Percentiles rank a stretch among this genome's conserved stretches.
Evolutionary conservation across 2,113 vertebrate species (phyloP).

Genomic region (Dissostichus mawsoni): DNA sequence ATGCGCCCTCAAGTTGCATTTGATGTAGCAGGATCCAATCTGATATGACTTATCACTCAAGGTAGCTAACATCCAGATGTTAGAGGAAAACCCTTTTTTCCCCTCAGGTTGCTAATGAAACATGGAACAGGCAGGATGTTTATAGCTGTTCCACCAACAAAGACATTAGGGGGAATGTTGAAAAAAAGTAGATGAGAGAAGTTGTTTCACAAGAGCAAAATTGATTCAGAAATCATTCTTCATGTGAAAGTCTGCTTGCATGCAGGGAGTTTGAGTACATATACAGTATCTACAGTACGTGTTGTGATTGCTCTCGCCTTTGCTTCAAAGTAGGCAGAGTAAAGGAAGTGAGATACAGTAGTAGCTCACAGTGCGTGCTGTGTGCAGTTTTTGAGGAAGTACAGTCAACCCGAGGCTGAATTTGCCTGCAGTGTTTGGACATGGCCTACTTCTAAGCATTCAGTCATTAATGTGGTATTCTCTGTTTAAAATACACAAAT

Average conservation of each 20-base stretch:
- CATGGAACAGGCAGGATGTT: constrained; percentile 41
- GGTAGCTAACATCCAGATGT: constrained; percentile 71
- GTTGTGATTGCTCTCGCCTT: constrained; percentile 38
- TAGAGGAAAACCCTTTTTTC: constrained; percentile 38
- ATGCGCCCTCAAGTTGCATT: constrained; percentile 78
- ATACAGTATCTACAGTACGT: constrained; percentile 37
- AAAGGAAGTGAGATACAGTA: constrained; percentile 44
- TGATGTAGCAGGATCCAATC: constrained; percentile 73
- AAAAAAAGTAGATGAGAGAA: constrained; percentile 19
- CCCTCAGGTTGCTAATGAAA: constrained; percentile 59
- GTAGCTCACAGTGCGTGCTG: constrained; percentile 48
- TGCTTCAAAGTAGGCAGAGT: constrained; percentile 58
- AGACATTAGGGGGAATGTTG: constrained; percentile 7
- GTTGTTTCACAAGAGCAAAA: constrained; percentile 5
- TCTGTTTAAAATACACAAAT: constrained; percentile 69
- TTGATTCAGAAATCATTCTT: constrained; percentile 23
- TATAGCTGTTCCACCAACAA: constrained; percentile 13
- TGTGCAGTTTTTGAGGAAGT: constrained; percentile 74
- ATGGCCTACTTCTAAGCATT: constrained; percentile 77
- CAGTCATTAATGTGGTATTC: constrained; percentile 67
- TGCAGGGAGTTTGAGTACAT: not conserved
- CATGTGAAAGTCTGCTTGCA: not conserved
- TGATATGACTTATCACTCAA: constrained; percentile 68
- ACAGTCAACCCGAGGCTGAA: constrained; percentile 73
- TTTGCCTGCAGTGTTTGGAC: constrained; percentile 72